Base-by-base conservation (phyloP, 92 coral and sea anemone species). In the Zoanthus sociatus region DNA sequence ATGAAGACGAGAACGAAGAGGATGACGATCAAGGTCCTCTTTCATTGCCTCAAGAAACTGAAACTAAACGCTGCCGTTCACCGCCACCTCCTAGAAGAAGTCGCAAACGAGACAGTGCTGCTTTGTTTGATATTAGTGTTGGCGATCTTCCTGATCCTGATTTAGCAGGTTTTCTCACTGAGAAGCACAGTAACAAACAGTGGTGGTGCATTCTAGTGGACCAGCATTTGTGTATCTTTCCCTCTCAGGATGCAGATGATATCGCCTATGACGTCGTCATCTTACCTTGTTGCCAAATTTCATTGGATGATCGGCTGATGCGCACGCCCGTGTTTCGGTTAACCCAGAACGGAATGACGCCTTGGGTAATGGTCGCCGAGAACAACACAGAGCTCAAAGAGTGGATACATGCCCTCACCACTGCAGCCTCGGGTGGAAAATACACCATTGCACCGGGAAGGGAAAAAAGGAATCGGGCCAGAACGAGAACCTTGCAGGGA, bases 171-270 rank as follows among this genome's bases (percentile, higher is more conserved):
- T 55, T 91, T 84, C 92, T 97, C 16, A 84, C 78, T 56, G 99
- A 97, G 63, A 97, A 97, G 76, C 98, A 97, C 88, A 92, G 98
- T 69, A 94, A 92, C 60, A 95, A 97, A 67, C 77, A 95, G 45
- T 97, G 99, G 99, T 97, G 95, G 97, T 97, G 99, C 73, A 97
- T 97, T 13, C 90, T 97, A 3, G 91, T 92, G 86, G 99, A 97
- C 83, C 98, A 95, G 81, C 99, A 97, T 77, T 87, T 97, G 76
- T 97, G 99, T 78, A 90, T 97, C 82, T 97, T 97, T 72, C 99
- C 98, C 42, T 93, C 97, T 58, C 97, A 92, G 89, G 98, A 97
- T 83, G 95, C 97, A 44, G 90, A 88, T 55, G 99, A 97, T 88
- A 90, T 97, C 37, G 99, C 99, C 61, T 97, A 97, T 89, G 99